Percentiles rank a stretch among this genome's conserved stretches.
Evolutionary conservation across 37 sponge, comb jelly and placozoan genomes (phyloP).

Genomic region (Hexactinellida sp.): DNA sequence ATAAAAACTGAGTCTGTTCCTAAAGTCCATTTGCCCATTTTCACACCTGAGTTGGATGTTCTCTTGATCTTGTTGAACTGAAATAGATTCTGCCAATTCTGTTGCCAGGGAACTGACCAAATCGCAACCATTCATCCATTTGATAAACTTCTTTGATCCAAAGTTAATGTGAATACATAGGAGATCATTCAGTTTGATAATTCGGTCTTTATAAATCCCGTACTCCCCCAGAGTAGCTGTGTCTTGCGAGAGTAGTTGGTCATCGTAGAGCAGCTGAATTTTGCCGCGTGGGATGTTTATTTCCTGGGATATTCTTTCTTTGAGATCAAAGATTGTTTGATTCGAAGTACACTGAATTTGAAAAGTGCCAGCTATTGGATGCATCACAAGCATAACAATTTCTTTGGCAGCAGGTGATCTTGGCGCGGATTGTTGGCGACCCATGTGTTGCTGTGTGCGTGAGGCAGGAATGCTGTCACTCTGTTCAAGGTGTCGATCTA

Average conservation of each 20-base stretch:
- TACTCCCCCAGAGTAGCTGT: not conserved
- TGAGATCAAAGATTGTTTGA: not conserved
- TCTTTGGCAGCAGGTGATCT: not conserved
- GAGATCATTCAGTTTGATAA: not conserved
- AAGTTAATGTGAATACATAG: not conserved
- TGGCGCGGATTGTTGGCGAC: not conserved
- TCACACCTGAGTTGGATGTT: not conserved
- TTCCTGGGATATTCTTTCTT: not conserved
- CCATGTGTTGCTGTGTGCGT: not conserved
- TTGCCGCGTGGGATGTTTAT: not conserved
- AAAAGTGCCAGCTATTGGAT: not conserved
- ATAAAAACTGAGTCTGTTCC: not conserved
- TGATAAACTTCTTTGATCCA: not conserved
- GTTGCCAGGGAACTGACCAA: not conserved
- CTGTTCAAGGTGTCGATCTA: too few species aligned
- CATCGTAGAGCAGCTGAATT: not conserved
- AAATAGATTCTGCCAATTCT: not conserved
- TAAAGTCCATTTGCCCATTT: not conserved
- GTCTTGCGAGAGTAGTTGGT: not conserved
- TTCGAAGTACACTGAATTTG: not conserved
- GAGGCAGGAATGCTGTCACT: too few species aligned
- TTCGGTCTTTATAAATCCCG: not conserved
- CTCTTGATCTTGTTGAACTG: not conserved
- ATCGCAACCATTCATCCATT: not conserved
- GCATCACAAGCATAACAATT: not conserved